Percentiles rank a stretch among this genome's conserved stretches.
Evolutionary conservation across 2,797 vertebrate genomes (phyloP).

Genomic region (Calcarius lapponicus): DNA sequence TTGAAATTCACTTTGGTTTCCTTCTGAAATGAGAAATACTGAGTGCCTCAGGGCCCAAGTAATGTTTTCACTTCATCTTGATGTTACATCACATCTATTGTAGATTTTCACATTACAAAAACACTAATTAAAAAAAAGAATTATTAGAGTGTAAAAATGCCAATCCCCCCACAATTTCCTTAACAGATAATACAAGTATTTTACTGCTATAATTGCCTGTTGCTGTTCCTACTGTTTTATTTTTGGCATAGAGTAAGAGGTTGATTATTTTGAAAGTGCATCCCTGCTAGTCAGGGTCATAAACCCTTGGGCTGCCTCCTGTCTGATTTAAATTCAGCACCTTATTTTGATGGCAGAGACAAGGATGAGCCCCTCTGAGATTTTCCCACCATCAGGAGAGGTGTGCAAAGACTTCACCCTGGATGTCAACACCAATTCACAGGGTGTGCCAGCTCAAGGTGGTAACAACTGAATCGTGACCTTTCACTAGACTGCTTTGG

Average conservation of each 20-base stretch:
- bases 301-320: not conserved
- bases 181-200: not conserved
- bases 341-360: not conserved
- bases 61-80: not conserved
- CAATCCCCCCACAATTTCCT: not conserved
- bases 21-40: not conserved
- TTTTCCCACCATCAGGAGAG: not conserved
- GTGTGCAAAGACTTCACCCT: not conserved
- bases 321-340: not conserved
- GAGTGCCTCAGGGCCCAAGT: not conserved
- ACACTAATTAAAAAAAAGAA: not conserved
- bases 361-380: not conserved
- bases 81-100: not conserved
- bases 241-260: not conserved
- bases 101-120: conserved; percentile 19
- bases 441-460: not conserved
- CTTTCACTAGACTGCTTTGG: not conserved
- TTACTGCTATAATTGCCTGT: not conserved
- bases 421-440: not conserved
- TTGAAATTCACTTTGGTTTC: not conserved
- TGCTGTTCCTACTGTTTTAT: not conserved
- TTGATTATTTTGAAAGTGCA: not conserved
- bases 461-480: not conserved
- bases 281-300: not conserved
- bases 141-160: not conserved